Conservation (phyloP, 2,797 vertebrate species). For the Arrhamphus sclerolepis region DNA sequence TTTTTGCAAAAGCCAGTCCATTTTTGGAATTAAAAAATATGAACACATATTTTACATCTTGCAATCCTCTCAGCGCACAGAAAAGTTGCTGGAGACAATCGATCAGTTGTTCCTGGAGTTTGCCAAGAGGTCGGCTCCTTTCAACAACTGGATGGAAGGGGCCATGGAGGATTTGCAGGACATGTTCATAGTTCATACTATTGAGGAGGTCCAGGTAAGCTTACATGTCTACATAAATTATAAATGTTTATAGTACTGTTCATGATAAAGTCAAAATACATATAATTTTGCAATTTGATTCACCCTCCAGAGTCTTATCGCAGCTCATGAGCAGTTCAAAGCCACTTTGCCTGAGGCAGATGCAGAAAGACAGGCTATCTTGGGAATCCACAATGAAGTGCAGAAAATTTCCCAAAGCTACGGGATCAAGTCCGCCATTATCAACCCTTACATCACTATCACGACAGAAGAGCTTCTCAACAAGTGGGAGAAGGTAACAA, state of each 20-base stretch:
- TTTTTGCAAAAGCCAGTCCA: constrained; percentile 23
- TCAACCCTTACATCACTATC: constrained; percentile 93
- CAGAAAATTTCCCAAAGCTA: constrained; percentile 97
- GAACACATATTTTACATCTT: constrained; percentile 9
- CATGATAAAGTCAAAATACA: neutral
- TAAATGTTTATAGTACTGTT: neutral
- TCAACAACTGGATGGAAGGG: constrained; percentile 99
- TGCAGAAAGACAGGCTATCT: constrained; percentile 92
- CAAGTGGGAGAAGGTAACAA: constrained; percentile 95
- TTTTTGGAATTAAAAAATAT: too few relatives aligned
- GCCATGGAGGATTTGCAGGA: constrained; percentile 98
- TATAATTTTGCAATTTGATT: constrained; percentile 7
- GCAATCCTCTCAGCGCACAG: constrained; percentile 84
- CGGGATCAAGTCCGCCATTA: constrained; percentile 86
- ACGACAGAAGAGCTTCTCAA: constrained; percentile 89
- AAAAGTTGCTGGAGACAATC: constrained; percentile 95
- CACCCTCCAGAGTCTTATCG: constrained; percentile 88
- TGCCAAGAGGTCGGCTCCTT: constrained; percentile 94
- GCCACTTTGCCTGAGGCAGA: constrained; percentile 96
- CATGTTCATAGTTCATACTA: constrained; percentile 97
- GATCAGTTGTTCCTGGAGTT: constrained; percentile 97
- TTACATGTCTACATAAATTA: neutral
- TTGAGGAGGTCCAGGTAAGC: constrained; percentile 92
- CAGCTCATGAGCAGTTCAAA: constrained; percentile 98
- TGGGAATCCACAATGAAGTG: constrained; percentile 96